Evolutionary conservation across 2,113 vertebrate species (phyloP).

Genomic region (Myxocyprinus asiaticus): DNA sequence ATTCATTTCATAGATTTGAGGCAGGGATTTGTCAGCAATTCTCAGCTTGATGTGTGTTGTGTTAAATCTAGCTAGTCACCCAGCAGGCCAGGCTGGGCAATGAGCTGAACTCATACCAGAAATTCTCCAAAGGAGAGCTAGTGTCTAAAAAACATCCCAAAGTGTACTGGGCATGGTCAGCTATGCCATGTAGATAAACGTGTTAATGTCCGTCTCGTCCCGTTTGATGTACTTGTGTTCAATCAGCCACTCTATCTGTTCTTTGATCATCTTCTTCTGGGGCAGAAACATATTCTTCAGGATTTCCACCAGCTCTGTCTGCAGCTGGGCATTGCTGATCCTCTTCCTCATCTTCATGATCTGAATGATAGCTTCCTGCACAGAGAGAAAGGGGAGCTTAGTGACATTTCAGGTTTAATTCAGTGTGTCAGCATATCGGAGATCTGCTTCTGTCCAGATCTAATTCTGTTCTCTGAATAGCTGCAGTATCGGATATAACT

Average conservation of each 20-base stretch:
- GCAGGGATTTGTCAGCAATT: conserved; percentile 11
- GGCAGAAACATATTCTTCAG: conserved; percentile 99
- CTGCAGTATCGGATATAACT: background rate
- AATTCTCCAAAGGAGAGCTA: conserved; percentile 54
- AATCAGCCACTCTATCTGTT: conserved; percentile 98
- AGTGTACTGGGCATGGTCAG: conserved; percentile 26
- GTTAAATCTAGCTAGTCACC: conserved; percentile 55
- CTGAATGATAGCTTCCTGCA: conserved; percentile 95
- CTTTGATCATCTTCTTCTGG: conserved; percentile 99
- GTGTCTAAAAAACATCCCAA: conserved; percentile 25
- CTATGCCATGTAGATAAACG: conserved; percentile 94
- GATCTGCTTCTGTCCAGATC: background rate
- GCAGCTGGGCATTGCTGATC: conserved; percentile 95
- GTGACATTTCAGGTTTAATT: background rate
- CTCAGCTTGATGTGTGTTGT: background rate
- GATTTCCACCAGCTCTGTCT: conserved; percentile 98
- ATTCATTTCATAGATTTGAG: conserved; percentile 19
- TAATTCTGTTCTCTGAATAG: background rate
- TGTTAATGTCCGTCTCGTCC: conserved; percentile 95
- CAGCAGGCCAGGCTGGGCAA: conserved; percentile 59
- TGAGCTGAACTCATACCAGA: conserved; percentile 32
- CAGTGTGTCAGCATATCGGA: background rate
- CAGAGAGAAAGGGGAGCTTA: background rate
- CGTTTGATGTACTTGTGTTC: conserved; percentile 97
- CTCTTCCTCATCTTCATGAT: conserved; percentile 99